These are phyloP conservation scores for Rhyacichthys aspro DNA, from an alignment of 2,797 vertebrate species.

Conservation along the genomic window DNA sequence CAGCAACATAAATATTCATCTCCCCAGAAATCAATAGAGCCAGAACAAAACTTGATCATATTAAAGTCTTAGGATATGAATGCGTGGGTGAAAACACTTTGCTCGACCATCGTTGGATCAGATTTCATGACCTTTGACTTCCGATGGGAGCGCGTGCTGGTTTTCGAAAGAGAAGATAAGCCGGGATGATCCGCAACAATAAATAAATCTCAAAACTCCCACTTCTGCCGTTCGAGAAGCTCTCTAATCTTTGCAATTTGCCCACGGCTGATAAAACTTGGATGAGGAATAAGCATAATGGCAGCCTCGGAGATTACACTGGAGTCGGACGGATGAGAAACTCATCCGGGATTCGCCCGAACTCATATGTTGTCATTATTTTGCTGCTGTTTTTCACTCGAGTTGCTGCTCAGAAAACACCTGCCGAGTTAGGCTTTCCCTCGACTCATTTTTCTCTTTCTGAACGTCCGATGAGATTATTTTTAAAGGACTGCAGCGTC, in stretches of 20 bases:
- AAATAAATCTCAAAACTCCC: slow-evolving; percentile 70
- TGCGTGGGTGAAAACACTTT: slow-evolving; percentile 56
- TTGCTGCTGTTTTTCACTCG: too few relatives aligned
- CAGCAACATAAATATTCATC: slow-evolving; percentile 66
- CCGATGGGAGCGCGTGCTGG: slow-evolving; percentile 56
- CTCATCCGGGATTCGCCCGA: too few relatives aligned
- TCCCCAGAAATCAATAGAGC: slow-evolving; percentile 69
- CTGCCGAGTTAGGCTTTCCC: too few relatives aligned
- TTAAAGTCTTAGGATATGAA: slow-evolving; percentile 70
- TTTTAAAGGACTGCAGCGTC: too few relatives aligned
- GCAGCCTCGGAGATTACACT: slow-evolving; percentile 70
- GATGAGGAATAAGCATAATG: slow-evolving; percentile 81
- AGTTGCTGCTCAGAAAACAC: too few relatives aligned
- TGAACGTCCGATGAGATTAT: too few relatives aligned
- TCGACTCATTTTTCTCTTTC: too few relatives aligned
- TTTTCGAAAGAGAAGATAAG: slow-evolving; percentile 74
- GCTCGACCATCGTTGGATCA: slow-evolving; percentile 53
- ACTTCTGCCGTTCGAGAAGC: slow-evolving; percentile 26
- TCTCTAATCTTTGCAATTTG: slow-evolving; percentile 79
- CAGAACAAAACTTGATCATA: slow-evolving; percentile 69
- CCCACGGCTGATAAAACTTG: slow-evolving; percentile 77
- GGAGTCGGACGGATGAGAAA: slow-evolving; percentile 46
- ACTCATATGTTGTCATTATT: too few relatives aligned
- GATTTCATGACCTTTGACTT: slow-evolving; percentile 69
- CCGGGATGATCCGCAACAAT: slow-evolving; percentile 74